Percentiles rank a stretch among this genome's conserved stretches.
These are phyloP conservation scores for Coregonus suidteri DNA, from an alignment of 2,797 vertebrate genomes.

Conservation along the genomic window DNA sequence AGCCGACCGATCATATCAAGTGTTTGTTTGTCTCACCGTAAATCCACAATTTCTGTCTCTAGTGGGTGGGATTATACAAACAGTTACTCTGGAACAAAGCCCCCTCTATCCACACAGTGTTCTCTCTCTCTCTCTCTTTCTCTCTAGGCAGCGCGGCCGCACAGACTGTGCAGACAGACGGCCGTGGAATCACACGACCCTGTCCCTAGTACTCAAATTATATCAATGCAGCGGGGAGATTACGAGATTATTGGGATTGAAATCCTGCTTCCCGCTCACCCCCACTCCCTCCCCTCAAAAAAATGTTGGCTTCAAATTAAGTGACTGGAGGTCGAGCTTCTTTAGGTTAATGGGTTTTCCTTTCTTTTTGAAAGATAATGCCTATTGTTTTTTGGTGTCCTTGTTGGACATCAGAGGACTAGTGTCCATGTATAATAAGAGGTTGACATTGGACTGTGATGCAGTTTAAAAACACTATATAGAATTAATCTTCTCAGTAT, in stretches of 20 bases:
- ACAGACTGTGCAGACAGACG: background rate
- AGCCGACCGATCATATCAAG: slow-evolving; percentile 20
- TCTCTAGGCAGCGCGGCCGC: background rate
- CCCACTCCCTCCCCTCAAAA: background rate
- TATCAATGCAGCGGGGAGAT: slow-evolving; percentile 59
- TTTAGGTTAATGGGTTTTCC: background rate
- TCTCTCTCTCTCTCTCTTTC: too few species aligned
- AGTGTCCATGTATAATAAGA: background rate
- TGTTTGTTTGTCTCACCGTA: slow-evolving; percentile 45
- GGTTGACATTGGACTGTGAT: background rate
- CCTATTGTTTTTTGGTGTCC: background rate
- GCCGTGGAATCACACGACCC: slow-evolving; percentile 23
- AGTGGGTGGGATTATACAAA: slow-evolving; percentile 40
- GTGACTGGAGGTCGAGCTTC: background rate
- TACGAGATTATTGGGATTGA: slow-evolving; percentile 42
- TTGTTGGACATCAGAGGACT: background rate
- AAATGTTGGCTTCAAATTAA: background rate
- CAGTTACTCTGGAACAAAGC: slow-evolving; percentile 9
- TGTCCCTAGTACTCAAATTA: slow-evolving; percentile 48
- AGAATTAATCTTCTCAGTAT: background rate
- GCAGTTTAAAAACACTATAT: background rate
- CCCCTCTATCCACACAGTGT: slow-evolving; percentile 6
- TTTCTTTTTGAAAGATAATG: background rate
- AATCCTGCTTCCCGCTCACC: slow-evolving; percentile 19
- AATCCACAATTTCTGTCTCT: slow-evolving; percentile 51